Evolutionary conservation across 2,113 vertebrate species (phyloP), one percentile per base, ranked within the genome.

Genomic region (Riparia riparia): DNA sequence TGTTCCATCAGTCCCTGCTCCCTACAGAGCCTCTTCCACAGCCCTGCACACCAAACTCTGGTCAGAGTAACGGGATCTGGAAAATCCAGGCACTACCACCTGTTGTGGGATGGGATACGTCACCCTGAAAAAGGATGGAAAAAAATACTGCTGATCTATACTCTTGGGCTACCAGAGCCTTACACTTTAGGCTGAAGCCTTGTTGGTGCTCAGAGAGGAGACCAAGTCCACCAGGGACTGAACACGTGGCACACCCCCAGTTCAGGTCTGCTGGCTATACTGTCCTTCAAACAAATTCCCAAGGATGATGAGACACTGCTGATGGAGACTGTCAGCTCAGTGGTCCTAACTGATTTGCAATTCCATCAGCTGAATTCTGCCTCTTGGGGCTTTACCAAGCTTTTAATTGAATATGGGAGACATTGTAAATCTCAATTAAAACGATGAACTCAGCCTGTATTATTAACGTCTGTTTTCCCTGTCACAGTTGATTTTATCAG

Each of bases 281-380:
- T 32, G 13, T 22, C 63, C 66, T 82, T 73, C 73, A 51, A 63
- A 86, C 17, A 63, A 74, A 90, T 42, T 74, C 61, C 61, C 53
- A 87, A 91, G 61, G 73, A 79, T 72, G 49, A 65, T 0, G 13
- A 61, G 71, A 69, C 45, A 60, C 21, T 44, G 83, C 69, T 76
- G 83, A 91, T 79, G 51, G 42, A 76, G 61, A 49, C 83, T 91
- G 86, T 84, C 95, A 96, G 72, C 69, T 90, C 82, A 68, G 88
- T 20, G 56, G 39, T 74, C 76, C 68, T 45, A 71, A 20, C 31
- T 64, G 60, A 90, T 86, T 5, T 86, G 56, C 80, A 90, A 25
- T 93, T 86, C 45, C 60, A 79, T 68, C 85, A 92, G 76, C 41
- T 49, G 61, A 88, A 89, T 92, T 93, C 54, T 50, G 64, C 60